These are phyloP conservation scores for Cherax quadricarinatus DNA, from an alignment of 1,140 invertebrate genomes.

Conservation along the genomic window DNA sequence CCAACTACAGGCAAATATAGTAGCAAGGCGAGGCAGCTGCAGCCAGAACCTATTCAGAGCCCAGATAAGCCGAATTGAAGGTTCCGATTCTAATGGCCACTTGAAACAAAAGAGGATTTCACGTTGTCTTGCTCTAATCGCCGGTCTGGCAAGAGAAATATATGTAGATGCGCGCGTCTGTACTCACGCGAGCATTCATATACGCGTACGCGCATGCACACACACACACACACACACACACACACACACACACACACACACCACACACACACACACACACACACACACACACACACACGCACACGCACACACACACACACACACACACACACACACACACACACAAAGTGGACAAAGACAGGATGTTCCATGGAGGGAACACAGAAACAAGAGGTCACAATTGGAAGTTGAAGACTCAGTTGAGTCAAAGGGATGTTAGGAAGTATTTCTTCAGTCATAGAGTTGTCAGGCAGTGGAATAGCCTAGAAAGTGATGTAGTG, in stretches of 20 bases:
- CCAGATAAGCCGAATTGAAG: constrained; percentile 38
- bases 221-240: background rate
- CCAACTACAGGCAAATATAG: background rate
- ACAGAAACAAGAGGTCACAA: no score
- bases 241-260: no score
- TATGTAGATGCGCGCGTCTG: background rate
- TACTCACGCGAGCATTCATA: background rate
- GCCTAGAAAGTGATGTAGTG: no score
- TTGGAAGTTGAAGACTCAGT: no score
- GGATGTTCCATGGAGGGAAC: no score
- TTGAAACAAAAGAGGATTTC: constrained; percentile 32
- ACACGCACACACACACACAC: no score
- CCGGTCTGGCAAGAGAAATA: background rate
- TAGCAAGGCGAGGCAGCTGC: background rate
- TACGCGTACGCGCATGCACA: background rate
- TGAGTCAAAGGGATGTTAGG: no score
- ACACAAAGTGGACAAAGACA: no score
- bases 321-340: no score
- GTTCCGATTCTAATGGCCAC: constrained; percentile 19
- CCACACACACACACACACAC: no score
- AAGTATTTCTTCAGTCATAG: no score
- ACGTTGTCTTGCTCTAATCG: background rate
- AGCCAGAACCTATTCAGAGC: background rate
- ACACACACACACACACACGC: background rate
- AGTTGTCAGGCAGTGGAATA: no score